Evolutionary conservation across 2,888 invertebrate species (phyloP).

Genomic region (Ectemnius continuus): DNA sequence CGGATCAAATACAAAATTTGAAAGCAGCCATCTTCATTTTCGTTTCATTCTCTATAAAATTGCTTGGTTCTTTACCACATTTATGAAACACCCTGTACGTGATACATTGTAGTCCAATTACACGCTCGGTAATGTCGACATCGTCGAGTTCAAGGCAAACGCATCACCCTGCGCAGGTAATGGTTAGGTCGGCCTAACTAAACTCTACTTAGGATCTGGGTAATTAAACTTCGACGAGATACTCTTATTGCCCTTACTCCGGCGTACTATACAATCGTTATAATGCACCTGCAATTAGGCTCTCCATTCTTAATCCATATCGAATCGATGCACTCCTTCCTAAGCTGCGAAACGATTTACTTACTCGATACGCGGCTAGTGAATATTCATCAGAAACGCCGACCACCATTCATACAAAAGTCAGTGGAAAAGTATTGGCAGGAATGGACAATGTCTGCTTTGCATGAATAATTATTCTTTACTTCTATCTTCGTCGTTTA

Average conservation of each 20-base stretch:
- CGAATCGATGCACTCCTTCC: too few species aligned
- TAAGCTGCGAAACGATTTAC: neutral
- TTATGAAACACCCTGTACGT: too few species aligned
- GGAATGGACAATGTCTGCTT: conserved; percentile 42
- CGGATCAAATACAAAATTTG: too few species aligned
- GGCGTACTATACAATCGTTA: conserved; percentile 34
- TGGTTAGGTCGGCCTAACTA: conserved; percentile 51
- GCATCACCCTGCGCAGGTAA: conserved; percentile 58
- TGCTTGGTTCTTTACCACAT: too few species aligned
- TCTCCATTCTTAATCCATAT: neutral
- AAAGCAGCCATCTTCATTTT: too few species aligned
- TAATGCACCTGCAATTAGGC: conserved; percentile 8
- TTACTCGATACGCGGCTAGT: neutral
- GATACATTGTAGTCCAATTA: too few species aligned
- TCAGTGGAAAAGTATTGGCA: conserved; percentile 12
- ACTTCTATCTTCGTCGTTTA: too few species aligned
- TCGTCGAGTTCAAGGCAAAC: conserved; percentile 38
- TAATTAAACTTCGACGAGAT: conserved; percentile 39
- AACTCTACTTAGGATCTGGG: conserved; percentile 54
- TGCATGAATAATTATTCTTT: neutral
- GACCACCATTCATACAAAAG: too few species aligned
- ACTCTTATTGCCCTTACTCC: conserved; percentile 48
- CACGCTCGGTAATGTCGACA: too few species aligned
- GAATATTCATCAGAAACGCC: neutral
- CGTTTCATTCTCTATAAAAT: too few species aligned